A percentile compares a stretch with the other conserved stretches of the same genome.
phyloP scores from a whole-genome alignment of 2,888 invertebrate genomes.

The Dicycla oo region DNA sequence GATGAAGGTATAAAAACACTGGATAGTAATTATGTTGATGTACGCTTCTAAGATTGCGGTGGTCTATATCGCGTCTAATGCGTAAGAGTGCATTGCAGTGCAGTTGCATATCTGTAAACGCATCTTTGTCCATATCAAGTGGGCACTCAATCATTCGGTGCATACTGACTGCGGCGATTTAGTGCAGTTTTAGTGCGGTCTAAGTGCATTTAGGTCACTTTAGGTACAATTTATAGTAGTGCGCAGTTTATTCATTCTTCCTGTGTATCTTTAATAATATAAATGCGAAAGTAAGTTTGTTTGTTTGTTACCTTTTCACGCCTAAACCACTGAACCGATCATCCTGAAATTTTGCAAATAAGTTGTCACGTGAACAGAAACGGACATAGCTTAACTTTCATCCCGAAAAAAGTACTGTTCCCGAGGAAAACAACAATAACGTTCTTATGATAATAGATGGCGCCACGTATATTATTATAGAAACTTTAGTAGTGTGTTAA shows the following conservation, averaged over 20 bases:
- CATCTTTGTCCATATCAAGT: neutral
- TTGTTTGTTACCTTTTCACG: no score
- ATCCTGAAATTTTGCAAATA: no score
- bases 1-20: slow-evolving; percentile 4
- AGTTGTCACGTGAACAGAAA: no score
- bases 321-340: no score
- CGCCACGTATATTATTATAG: no score
- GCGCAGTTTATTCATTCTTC: neutral
- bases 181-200: neutral
- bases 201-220: neutral
- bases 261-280: no score
- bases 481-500: no score
- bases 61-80: neutral
- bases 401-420: no score
- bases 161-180: neutral
- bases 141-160: neutral
- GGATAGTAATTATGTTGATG: neutral
- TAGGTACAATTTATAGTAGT: neutral
- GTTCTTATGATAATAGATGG: no score
- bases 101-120: neutral
- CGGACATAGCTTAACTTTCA: no score
- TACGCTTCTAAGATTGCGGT: slow-evolving; percentile 6
- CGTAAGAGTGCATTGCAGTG: neutral
- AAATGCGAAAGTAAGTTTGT: no score
- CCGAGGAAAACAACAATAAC: no score